Evolutionary conservation across 2,113 vertebrate species (phyloP).

Genomic region (Athene noctua): DNA sequence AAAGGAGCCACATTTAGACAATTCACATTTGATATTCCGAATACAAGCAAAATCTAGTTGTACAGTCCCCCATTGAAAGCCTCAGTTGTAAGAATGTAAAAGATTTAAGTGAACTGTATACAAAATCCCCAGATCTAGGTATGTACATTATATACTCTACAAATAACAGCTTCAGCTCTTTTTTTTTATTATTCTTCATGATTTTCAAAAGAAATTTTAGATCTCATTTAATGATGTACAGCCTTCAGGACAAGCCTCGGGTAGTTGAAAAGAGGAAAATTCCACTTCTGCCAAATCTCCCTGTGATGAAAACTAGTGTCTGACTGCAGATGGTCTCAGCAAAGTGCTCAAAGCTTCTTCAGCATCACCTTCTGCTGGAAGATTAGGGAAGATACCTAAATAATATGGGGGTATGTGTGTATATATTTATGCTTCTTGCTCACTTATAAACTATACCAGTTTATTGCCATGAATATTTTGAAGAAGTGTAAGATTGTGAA

Average conservation of each 20-base stretch:
- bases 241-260: background rate
- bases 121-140: background rate
- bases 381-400: background rate
- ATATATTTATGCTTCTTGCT: background rate
- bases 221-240: background rate
- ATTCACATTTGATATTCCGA: background rate
- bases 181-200: background rate
- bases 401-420: background rate
- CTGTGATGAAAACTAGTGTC: accelerated
- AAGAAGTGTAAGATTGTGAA: background rate
- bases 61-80: accelerated
- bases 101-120: background rate
- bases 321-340: accelerated
- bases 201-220: background rate
- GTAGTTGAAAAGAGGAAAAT: background rate
- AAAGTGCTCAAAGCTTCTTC: background rate
- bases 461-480: background rate
- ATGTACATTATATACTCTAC: accelerated
- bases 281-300: background rate
- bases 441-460: background rate
- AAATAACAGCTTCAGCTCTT: accelerated
- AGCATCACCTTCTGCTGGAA: background rate
- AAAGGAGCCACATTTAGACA: background rate
- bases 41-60: background rate
- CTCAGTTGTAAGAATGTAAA: accelerated